These are phyloP conservation scores for Lithophane socia DNA, from an alignment of 2,888 invertebrate species.

Conservation along the genomic window DNA sequence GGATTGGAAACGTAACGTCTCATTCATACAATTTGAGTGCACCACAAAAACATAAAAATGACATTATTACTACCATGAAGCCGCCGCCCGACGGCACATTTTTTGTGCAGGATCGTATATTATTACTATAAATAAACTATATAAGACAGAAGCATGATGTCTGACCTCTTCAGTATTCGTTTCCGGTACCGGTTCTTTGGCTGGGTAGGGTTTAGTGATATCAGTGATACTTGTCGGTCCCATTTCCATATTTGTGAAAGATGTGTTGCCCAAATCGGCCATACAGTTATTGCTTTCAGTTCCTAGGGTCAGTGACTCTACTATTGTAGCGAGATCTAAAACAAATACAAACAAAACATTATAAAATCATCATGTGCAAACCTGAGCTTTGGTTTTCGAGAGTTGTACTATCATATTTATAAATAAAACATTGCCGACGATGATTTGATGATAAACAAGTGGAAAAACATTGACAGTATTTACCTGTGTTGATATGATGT, in stretches of 20 bases:
- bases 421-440: background rate
- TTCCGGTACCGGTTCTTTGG: slow-evolving; percentile 86
- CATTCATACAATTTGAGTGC: background rate
- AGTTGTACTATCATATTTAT: background rate
- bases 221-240: slow-evolving; percentile 89
- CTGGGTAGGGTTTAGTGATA: slow-evolving; percentile 89
- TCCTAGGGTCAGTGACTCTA: slow-evolving; percentile 94
- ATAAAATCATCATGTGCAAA: background rate
- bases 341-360: slow-evolving; percentile 39
- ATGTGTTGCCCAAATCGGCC: slow-evolving; percentile 84
- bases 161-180: slow-evolving; percentile 83
- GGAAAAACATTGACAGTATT: slow-evolving; percentile 6
- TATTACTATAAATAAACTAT: background rate
- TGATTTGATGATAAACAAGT: background rate
- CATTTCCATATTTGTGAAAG: slow-evolving; percentile 90
- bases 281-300: slow-evolving; percentile 91
- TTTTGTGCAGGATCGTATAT: background rate
- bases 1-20: background rate
- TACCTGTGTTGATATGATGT: slow-evolving; percentile 91
- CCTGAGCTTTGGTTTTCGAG: background rate
- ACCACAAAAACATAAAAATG: background rate
- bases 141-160: slow-evolving; percentile 18
- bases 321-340: slow-evolving; percentile 95
- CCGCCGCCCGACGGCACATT: background rate
- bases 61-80: background rate